Conservation (phyloP, 1,140 invertebrate genomes). For the Acyrthosiphon pisum region DNA sequence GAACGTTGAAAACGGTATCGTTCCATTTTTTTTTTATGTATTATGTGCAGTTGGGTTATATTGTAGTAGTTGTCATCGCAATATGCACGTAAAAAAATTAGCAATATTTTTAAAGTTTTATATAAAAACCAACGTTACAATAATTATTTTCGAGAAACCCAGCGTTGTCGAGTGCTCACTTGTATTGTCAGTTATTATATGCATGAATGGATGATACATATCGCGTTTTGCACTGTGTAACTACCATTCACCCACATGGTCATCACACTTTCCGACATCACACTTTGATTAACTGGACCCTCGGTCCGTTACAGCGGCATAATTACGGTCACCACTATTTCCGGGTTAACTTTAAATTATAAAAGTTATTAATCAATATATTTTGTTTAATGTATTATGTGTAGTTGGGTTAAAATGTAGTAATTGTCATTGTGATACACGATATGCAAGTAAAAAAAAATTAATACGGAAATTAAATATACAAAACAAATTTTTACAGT, state of each 20-base stretch:
- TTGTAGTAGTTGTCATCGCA: not conserved
- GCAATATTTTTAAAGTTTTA: not conserved
- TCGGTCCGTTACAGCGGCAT: no score
- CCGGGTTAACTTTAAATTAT: no score
- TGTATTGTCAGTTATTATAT: not conserved
- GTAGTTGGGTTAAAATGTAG: no score
- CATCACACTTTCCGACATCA: not conserved
- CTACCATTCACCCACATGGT: not conserved
- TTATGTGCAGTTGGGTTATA: not conserved
- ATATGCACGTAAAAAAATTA: not conserved
- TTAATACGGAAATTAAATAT: no score
- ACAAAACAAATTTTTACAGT: no score
- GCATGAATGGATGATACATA: not conserved
- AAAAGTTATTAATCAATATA: no score
- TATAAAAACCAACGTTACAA: not conserved
- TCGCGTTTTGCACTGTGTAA: not conserved
- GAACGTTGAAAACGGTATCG: not conserved
- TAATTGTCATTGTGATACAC: not conserved
- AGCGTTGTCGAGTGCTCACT: fast-evolving
- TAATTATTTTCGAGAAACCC: not conserved
- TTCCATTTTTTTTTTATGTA: no score
- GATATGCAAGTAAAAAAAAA: not conserved
- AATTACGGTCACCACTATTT: no score
- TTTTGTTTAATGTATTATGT: no score
- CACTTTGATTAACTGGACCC: not conserved